phyloP scores from a whole-genome alignment of 2,797 vertebrate species.

The Paedocypris micromegethes region DNA sequence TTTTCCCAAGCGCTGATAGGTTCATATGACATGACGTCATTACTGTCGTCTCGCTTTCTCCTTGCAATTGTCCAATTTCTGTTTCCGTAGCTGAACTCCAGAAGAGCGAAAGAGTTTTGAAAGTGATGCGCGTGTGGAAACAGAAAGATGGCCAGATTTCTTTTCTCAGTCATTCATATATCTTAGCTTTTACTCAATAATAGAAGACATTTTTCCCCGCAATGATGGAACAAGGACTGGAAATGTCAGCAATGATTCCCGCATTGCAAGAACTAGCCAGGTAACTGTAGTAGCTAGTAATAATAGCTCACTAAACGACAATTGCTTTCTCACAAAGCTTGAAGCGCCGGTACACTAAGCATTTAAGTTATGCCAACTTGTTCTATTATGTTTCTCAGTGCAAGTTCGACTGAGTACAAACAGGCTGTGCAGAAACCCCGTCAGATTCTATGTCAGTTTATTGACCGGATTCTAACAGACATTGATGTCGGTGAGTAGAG shows the following conservation, averaged over 20 bases:
- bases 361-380: too few species aligned
- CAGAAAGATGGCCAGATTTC: neutral
- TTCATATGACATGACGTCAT: neutral
- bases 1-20: slow-evolving; percentile 5
- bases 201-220: neutral
- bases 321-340: too few species aligned
- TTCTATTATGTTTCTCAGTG: slow-evolving; percentile 61
- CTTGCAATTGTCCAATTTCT: neutral
- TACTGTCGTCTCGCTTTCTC: slow-evolving; percentile 11
- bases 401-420: slow-evolving; percentile 81
- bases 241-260: slow-evolving; percentile 95
- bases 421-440: slow-evolving; percentile 87
- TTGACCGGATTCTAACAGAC: slow-evolving; percentile 93
- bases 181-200: neutral
- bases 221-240: slow-evolving; percentile 81
- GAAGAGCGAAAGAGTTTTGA: slow-evolving; percentile 24
- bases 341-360: too few species aligned
- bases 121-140: slow-evolving; percentile 1
- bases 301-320: too few species aligned
- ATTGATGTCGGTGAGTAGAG: slow-evolving; percentile 90
- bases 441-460: slow-evolving; percentile 96
- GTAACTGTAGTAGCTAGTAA: slow-evolving; percentile 59
- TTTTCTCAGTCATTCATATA: neutral
- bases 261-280: slow-evolving; percentile 87
- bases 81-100: slow-evolving; percentile 8